Evolutionary conservation across 2,113 vertebrate genomes (phyloP), one percentile per base, ranked within the genome.

Genomic region (Nymphicus hollandicus): DNA sequence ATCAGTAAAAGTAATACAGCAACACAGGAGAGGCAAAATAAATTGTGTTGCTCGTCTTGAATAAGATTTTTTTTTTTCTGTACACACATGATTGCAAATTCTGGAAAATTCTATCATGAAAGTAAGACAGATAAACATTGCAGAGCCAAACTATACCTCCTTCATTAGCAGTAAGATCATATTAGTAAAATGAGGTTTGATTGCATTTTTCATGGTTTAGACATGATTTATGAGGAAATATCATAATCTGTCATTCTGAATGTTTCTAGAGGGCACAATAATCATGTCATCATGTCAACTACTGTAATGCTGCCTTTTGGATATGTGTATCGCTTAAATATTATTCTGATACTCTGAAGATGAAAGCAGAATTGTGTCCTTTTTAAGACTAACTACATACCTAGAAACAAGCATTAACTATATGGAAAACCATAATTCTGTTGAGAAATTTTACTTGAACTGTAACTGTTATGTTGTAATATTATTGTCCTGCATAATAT

Each of bases 191-290:
- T 50, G 70, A 72, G 39, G 6, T 63, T 84, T n/a, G 13, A 23
- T 70, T 93, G 52, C 52, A 60, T 93, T 96, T 94, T 94, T 91
- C 56, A 81, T 85, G 50, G 50, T 91, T 88, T 68, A 73, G 73
- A 90, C 29, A 29, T 94, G 84, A 97, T 94, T 91, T 96, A 88
- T 86, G 73, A 91, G 63, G 80, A 77, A 94, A 96, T 95, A 80
- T 68, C 78, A 46, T 73, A 44, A 61, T 88, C 77, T 88, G 76
- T 94, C 95, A 88, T 29, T 70, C 15, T 1, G 71, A 84, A 81
- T 84, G 50, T 87, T 97, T 90, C 95, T 81, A 73, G 89, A 93
- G 89, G 85, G 90, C 87, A 90, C 61, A 92, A 43, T 95, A 86
- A 96, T 94, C 83, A n/a, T 14, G 55, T 61, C 81, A 58, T 58